Base-by-base conservation (phyloP, 2,888 invertebrate species). In the Leptopterna dolabrata region DNA sequence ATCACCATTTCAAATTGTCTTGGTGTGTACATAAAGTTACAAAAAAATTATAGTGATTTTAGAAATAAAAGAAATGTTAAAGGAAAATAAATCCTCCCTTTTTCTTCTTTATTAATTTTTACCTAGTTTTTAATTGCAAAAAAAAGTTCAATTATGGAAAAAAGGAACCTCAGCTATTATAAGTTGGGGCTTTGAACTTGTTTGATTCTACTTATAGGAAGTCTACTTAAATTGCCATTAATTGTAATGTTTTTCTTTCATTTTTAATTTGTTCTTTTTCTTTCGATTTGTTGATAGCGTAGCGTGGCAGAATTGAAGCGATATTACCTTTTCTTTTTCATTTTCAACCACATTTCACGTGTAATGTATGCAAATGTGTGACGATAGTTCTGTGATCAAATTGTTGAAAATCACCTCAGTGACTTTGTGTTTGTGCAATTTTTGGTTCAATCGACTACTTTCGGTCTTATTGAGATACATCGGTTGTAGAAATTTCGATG, bases 1-100 rank as follows among this genome's bases (percentile, higher is more conserved):
- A 70, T 27, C 41, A 83, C 63, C 41, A 83, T 36, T 36, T 41
- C 30, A 83, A 83, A 83, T 16, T 14, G 83, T 16, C 43, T 36
- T 83, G 55, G 83, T 83, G 83, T 83, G 83, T 83, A 83, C n/a
- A 83, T 83, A 83, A 83, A 83, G 30, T 63, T 83, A 83, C 29
- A 83, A 45, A 70, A n/a, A 83, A 36, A 41, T 63, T 70, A 83
- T 83, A 83, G 83, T 83, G 83, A 83, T 70, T 83, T 83, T 83
- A 83, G 83, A 24, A 70, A 14, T 27, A 70, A 41, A 83, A 63
- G 63, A 36, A 70, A 83, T 36, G 36, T 70, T 83, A 30, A 70
- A 55, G 63, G 43, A 70, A 80, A 70, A 78, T 45, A 45, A 70
- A 36, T 83, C 70, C 70, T 70, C 83, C 83, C 81, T 70, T 83